Conservation (phyloP, 2,797 vertebrate genomes). For the Chaunax sp. region DNA sequence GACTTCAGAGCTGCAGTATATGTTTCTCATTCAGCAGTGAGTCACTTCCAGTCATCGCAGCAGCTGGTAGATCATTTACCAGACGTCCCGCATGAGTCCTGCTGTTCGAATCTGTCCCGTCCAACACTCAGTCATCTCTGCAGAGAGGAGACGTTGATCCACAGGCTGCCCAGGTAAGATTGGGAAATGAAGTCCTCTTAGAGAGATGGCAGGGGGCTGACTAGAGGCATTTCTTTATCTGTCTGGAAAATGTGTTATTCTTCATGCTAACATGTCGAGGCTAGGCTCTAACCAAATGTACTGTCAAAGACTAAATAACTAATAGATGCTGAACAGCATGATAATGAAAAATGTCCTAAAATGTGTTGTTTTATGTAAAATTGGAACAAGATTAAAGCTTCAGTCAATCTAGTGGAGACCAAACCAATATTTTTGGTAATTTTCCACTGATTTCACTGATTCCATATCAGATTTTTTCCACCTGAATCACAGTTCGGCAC, state of each 20-base stretch:
- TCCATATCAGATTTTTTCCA: too few species aligned
- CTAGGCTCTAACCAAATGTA: neutral
- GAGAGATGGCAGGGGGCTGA: neutral
- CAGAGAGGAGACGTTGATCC: neutral
- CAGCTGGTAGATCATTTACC: slow-evolving; percentile 45
- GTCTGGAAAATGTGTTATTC: too few species aligned
- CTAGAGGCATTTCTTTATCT: too few species aligned
- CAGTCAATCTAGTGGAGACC: too few species aligned
- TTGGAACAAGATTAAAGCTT: too few species aligned
- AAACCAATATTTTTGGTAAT: too few species aligned
- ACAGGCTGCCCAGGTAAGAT: slow-evolving; percentile 26
- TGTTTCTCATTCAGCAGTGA: slow-evolving; percentile 32
- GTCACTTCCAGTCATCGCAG: slow-evolving; percentile 35
- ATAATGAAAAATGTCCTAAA: too few species aligned
- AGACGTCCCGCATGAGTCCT: neutral
- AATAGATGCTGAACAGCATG: too few species aligned
- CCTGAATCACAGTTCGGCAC: too few species aligned
- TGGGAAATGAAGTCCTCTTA: neutral
- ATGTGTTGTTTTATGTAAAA: too few species aligned
- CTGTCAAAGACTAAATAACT: too few species aligned
- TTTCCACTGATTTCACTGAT: too few species aligned
- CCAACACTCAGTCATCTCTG: neutral
- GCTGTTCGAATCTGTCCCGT: neutral
- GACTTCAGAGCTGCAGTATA: slow-evolving; percentile 13
- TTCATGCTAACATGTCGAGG: neutral